Conservation (phyloP, 1,140 invertebrate species). For the Temnothorax longispinosus region DNA sequence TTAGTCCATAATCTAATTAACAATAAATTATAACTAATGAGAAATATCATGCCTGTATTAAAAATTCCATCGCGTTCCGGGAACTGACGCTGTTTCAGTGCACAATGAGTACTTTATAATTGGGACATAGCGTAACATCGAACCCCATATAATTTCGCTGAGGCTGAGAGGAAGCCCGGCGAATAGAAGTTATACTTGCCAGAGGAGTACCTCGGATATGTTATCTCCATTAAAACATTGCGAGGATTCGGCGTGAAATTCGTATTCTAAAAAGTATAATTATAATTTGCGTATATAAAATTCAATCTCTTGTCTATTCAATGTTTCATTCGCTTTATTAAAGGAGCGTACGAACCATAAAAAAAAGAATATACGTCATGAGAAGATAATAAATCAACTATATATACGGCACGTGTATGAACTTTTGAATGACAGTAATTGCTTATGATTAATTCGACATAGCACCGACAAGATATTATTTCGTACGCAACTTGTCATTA, state of each 20-base stretch:
- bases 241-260: constrained; percentile 47
- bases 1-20: constrained; percentile 43
- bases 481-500: not conserved
- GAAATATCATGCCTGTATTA: constrained; percentile 49
- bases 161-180: constrained; percentile 23
- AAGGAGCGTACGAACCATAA: not conserved
- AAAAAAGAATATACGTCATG: not conserved
- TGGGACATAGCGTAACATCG: constrained; percentile 57
- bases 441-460: not conserved
- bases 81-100: constrained; percentile 35
- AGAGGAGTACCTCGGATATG: constrained; percentile 31
- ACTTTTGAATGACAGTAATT: not conserved
- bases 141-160: constrained; percentile 43
- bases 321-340: constrained; percentile 39
- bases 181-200: constrained; percentile 43
- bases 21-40: constrained; percentile 54
- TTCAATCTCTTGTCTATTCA: constrained; percentile 32
- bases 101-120: constrained; percentile 61
- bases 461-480: not conserved
- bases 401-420: not conserved
- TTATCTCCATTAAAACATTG: constrained; percentile 57
- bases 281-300: constrained; percentile 55
- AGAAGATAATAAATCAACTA: constrained; percentile 29
- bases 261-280: constrained; percentile 53
- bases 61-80: constrained; percentile 47